These are phyloP conservation scores for Addax nasomaculatus DNA, from an alignment of 2,113 vertebrate genomes.

Conservation along the genomic window DNA sequence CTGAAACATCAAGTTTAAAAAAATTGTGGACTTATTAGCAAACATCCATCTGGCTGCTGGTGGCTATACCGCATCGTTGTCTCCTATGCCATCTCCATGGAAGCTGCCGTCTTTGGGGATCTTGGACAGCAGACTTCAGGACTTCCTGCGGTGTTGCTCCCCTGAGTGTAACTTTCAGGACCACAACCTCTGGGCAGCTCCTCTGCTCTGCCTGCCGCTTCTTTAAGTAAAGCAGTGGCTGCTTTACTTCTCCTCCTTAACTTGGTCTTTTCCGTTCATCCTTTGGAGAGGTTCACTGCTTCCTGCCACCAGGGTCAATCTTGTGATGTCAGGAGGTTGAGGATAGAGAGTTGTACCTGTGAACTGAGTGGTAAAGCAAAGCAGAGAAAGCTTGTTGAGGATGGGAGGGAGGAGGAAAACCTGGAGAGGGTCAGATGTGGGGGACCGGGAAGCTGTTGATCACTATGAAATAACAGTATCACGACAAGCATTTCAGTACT, in stretches of 20 bases:
- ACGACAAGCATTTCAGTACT: not conserved
- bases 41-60: not conserved
- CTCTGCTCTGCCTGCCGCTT: not conserved
- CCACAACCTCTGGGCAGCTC: constrained; percentile 40
- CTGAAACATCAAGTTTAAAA: not conserved
- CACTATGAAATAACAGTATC: not conserved
- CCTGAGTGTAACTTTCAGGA: constrained; percentile 22
- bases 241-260: not conserved
- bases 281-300: not conserved
- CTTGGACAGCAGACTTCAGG: not conserved
- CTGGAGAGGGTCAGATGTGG: not conserved
- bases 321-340: not conserved
- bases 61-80: fast-evolving
- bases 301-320: fast-evolving
- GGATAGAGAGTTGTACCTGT: not conserved
- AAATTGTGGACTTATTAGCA: not conserved
- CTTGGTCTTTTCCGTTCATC: not conserved
- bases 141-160: not conserved
- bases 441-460: not conserved
- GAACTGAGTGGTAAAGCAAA: not conserved
- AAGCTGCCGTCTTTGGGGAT: not conserved
- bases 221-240: fast-evolving
- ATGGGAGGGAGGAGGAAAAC: not conserved
- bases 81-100: fast-evolving
- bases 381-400: not conserved